phyloP scores from a whole-genome alignment of 1,140 invertebrate genomes.

The Nebria ingens region DNA sequence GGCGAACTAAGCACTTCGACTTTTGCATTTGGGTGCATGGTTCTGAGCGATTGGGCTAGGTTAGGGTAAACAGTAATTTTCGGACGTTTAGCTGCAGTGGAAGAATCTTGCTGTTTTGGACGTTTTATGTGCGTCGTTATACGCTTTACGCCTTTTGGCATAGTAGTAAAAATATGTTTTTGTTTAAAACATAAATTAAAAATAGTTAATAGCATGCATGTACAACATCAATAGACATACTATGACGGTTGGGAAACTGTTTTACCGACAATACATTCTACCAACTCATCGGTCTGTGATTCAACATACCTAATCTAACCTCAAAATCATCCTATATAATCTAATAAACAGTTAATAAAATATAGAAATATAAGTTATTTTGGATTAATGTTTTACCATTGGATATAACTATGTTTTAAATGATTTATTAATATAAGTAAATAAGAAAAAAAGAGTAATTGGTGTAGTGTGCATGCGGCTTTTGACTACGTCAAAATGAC shows the following conservation, averaged over 20 bases:
- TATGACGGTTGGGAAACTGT: background rate
- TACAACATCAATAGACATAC: background rate
- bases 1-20: constrained; percentile 35
- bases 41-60: background rate
- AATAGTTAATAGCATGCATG: background rate
- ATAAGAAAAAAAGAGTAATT: constrained; percentile 8
- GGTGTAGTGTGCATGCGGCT: constrained; percentile 11
- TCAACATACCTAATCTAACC: no score
- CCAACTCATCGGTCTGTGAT: no score
- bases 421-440: constrained; percentile 11
- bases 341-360: no score
- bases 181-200: background rate
- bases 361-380: no score
- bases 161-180: background rate
- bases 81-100: background rate
- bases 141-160: background rate
- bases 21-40: background rate
- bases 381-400: no score
- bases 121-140: background rate
- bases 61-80: background rate
- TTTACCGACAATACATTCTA: no score
- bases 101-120: background rate
- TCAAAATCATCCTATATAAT: no score
- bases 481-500: no score
- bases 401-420: no score